Evolutionary conservation across 1,140 invertebrate genomes (phyloP).

Genomic region (Chelonus insularis): DNA sequence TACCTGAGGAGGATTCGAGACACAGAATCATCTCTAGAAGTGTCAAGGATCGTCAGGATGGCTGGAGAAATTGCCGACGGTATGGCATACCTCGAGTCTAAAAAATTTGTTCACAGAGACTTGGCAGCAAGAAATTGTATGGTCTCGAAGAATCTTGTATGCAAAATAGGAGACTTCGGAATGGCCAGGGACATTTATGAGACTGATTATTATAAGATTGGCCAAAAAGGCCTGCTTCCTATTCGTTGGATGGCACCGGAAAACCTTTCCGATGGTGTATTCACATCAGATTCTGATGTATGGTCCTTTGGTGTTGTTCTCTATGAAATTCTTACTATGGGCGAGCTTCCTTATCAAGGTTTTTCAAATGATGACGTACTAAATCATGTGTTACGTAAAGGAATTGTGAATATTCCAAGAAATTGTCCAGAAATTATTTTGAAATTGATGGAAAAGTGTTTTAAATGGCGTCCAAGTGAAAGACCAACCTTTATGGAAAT

Average conservation of each 20-base stretch:
- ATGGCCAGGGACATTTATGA: constrained; percentile 76
- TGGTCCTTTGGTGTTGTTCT: constrained; percentile 78
- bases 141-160: constrained; percentile 69
- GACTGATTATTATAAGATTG: constrained; percentile 75
- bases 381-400: constrained; percentile 68
- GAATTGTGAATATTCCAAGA: constrained; percentile 66
- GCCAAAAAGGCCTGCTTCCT: constrained; percentile 66
- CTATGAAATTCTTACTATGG: constrained; percentile 77
- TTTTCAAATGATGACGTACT: constrained; percentile 67
- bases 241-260: constrained; percentile 79
- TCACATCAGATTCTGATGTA: constrained; percentile 73
- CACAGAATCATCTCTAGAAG: constrained; percentile 44
- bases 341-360: constrained; percentile 74
- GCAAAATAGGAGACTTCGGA: constrained; percentile 76
- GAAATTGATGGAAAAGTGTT: constrained; percentile 58
- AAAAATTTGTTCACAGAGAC: constrained; percentile 78
- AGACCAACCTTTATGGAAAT: constrained; percentile 58
- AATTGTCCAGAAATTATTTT: constrained; percentile 55
- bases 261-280: constrained; percentile 73
- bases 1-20: constrained; percentile 62
- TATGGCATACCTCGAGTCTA: constrained; percentile 74
- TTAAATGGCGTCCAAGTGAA: constrained; percentile 55
- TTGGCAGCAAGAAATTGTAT: constrained; percentile 80
- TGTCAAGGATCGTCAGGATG: constrained; percentile 64
- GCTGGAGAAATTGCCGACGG: constrained; percentile 80